phyloP scores from a whole-genome alignment of 2,888 invertebrate genomes.

The Oasisia sp. region DNA sequence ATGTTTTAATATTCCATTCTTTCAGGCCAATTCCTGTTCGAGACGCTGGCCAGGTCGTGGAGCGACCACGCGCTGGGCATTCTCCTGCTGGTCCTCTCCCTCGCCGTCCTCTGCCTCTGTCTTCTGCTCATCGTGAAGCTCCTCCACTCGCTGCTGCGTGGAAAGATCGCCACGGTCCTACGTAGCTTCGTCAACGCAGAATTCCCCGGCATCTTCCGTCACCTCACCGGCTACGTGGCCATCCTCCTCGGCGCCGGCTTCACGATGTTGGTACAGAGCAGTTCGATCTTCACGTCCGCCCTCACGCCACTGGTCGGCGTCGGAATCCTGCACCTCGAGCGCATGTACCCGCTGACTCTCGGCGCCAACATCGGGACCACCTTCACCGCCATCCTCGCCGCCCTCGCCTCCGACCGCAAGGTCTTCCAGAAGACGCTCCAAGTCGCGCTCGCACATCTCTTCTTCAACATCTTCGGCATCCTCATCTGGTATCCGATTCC shows the following conservation, averaged over 20 bases:
- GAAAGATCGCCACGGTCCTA: conserved; percentile 52
- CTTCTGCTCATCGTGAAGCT: conserved; percentile 70
- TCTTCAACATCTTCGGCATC: conserved; percentile 70
- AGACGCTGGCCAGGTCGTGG: not conserved
- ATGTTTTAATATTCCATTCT: not conserved
- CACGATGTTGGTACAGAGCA: conserved; percentile 56
- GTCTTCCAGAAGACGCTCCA: conserved; percentile 48
- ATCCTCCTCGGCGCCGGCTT: conserved; percentile 52
- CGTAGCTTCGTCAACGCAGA: conserved; percentile 60
- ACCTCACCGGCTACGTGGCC: conserved; percentile 50
- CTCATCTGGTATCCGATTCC: conserved; percentile 71
- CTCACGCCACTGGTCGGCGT: conserved; percentile 57
- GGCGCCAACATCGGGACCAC: conserved; percentile 59
- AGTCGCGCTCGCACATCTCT: conserved; percentile 70
- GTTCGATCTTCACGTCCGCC: conserved; percentile 57
- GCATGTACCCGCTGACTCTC: conserved; percentile 55
- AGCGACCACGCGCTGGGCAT: conserved; percentile 60
- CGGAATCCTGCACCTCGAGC: conserved; percentile 51
- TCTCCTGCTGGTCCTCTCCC: conserved; percentile 66
- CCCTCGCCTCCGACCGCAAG: conserved; percentile 47
- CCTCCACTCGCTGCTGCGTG: conserved; percentile 56
- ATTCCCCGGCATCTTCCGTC: conserved; percentile 50
- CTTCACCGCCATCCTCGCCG: conserved; percentile 53
- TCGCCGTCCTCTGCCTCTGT: conserved; percentile 67
- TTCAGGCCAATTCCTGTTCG: conserved; percentile 29